Evolutionary conservation across 1,140 invertebrate species (phyloP).

Genomic region (Achroia grisella): DNA sequence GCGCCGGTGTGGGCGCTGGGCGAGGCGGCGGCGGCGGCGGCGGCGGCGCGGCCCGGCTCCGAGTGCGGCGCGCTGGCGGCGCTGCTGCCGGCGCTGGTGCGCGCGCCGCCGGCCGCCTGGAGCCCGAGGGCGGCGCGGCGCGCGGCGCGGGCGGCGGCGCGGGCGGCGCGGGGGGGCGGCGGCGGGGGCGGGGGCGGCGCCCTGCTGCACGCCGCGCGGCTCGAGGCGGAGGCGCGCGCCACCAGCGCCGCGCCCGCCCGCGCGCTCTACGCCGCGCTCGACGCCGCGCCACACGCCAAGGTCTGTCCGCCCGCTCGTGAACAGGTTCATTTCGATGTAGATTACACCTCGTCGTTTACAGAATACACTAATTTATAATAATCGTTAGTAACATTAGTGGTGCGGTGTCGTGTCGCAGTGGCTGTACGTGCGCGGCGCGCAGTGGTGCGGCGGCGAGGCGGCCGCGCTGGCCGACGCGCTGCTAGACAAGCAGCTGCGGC

Average conservation of each 20-base stretch:
- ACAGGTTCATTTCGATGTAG: no score
- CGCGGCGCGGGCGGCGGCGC: background rate
- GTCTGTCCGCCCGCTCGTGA: constrained; percentile 11
- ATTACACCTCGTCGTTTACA: no score
- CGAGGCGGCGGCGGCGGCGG: constrained; percentile 5
- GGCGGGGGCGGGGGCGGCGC: background rate
- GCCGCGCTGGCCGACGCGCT: constrained; percentile 28
- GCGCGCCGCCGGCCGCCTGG: constrained; percentile 10
- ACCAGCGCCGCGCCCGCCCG: constrained; percentile 4
- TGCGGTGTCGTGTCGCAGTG: constrained; percentile 19
- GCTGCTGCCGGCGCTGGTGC: constrained; percentile 5
- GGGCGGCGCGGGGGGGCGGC: background rate
- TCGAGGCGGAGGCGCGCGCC: constrained; percentile 5
- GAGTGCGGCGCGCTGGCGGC: constrained; percentile 1
- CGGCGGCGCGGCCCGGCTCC: constrained; percentile 2
- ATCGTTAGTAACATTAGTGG: no score
- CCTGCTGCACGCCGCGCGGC: background rate
- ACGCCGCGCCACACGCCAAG: constrained; percentile 8
- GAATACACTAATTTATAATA: no score
- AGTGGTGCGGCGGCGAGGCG: constrained; percentile 29
- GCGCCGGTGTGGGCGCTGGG: constrained; percentile 1
- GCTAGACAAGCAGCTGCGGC: constrained; percentile 29
- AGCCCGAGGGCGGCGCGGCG: background rate
- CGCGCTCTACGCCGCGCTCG: constrained; percentile 10
- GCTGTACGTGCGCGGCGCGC: constrained; percentile 33